These are phyloP conservation scores for Cyphomyrus discorhynchus DNA, from an alignment of 2,113 vertebrate genomes.

Conservation along the genomic window DNA sequence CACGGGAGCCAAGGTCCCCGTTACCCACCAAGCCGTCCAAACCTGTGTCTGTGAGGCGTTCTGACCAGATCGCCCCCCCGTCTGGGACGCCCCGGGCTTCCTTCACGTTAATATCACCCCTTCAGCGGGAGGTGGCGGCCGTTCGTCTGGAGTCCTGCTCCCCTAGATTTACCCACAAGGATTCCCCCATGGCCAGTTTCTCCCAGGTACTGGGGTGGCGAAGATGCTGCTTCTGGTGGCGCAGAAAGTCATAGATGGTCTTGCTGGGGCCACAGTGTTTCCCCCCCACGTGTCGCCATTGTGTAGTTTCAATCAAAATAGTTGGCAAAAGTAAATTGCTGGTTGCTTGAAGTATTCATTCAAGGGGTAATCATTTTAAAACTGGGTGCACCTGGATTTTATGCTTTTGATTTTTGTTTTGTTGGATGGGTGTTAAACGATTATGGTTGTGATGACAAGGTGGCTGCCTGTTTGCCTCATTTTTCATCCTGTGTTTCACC, in stretches of 20 bases:
- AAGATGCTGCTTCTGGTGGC: not conserved
- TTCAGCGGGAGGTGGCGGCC: not conserved
- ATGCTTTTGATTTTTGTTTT: not conserved
- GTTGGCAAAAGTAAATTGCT: not conserved
- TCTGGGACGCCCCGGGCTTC: not conserved
- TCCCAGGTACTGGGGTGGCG: not conserved
- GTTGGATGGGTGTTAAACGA: not conserved
- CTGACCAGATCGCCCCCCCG: not conserved
- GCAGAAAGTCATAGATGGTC: not conserved
- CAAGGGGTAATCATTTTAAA: not conserved
- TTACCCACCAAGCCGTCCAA: not conserved
- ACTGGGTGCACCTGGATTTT: not conserved
- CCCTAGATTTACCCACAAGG: not conserved
- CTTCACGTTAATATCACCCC: not conserved
- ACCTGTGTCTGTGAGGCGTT: not conserved
- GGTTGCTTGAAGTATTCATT: not conserved
- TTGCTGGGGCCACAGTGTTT: not conserved
- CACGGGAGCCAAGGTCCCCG: conserved; percentile 17
- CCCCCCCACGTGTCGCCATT: not conserved
- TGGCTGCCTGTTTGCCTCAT: not conserved
- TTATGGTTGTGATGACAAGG: not conserved
- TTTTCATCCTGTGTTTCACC: not conserved
- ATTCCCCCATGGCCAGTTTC: not conserved
- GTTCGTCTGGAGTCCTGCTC: not conserved
- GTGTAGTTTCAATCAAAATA: not conserved